These are phyloP conservation scores for Coecobrya sp. DNA, from an alignment of 2,888 invertebrate genomes.

Conservation along the genomic window DNA sequence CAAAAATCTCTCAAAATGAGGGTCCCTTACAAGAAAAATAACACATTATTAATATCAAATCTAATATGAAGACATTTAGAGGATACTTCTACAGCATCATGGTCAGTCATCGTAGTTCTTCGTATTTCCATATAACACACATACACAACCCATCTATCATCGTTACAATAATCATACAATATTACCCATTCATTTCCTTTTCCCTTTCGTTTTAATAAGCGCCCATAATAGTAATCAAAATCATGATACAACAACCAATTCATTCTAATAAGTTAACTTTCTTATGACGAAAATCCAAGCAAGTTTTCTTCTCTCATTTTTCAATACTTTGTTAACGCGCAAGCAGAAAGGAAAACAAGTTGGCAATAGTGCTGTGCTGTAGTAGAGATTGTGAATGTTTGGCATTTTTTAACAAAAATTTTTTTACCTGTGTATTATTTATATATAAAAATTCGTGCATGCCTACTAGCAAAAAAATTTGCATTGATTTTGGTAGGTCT, in stretches of 20 bases:
- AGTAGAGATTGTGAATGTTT: not conserved
- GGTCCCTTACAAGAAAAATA: not conserved
- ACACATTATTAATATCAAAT: not conserved
- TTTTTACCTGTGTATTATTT: not conserved
- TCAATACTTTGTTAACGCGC: constrained; percentile 31
- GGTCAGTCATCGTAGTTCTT: not conserved
- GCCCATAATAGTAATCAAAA: constrained; percentile 1
- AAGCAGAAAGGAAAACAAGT: constrained; percentile 36
- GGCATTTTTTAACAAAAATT: not conserved
- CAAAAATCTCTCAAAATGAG: not conserved
- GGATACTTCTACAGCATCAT: not conserved
- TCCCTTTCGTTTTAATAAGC: constrained; percentile 27
- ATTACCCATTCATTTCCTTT: constrained; percentile 8
- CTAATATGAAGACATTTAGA: not conserved
- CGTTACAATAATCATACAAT: not conserved
- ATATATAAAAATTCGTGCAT: not conserved
- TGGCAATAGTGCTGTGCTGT: not conserved
- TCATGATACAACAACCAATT: not conserved
- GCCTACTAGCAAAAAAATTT: not conserved
- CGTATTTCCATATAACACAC: not conserved
- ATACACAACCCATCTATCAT: not conserved
- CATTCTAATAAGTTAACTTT: constrained; percentile 14
- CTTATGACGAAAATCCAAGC: constrained; percentile 16
- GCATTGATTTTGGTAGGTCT: constrained; percentile 12
- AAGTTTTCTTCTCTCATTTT: constrained; percentile 38